Evolutionary conservation across 2,888 invertebrate species (phyloP).

Genomic region (Cheilosia grossa): DNA sequence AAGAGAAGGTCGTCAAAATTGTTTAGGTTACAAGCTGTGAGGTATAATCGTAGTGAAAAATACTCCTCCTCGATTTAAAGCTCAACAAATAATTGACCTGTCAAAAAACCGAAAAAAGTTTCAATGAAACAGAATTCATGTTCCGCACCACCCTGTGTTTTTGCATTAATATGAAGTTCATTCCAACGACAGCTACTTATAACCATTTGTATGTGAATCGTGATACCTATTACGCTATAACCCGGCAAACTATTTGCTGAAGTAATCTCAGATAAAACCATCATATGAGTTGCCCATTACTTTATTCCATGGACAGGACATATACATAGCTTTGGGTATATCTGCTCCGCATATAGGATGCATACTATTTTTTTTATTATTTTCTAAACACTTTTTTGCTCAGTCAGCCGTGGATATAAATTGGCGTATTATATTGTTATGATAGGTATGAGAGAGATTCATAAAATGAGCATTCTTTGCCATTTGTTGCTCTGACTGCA

Average conservation of each 20-base stretch:
- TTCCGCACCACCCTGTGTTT: constrained; percentile 18
- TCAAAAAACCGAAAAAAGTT: no score
- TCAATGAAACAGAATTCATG: no score
- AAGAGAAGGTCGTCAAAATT: no score
- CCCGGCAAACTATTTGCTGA: constrained; percentile 10
- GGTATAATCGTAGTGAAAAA: no score
- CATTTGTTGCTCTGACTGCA: background rate
- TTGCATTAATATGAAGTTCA: background rate
- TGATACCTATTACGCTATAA: constrained; percentile 19
- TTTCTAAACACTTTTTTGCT: background rate
- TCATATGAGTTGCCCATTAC: constrained; percentile 18
- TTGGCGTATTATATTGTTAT: constrained; percentile 34
- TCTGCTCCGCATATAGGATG: constrained; percentile 27
- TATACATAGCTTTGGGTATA: background rate
- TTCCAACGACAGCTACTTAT: background rate
- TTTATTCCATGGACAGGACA: background rate
- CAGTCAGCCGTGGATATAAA: constrained; percentile 27
- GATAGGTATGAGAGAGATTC: constrained; percentile 17
- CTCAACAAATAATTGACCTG: no score
- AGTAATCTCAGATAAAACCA: constrained; percentile 29
- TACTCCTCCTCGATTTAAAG: no score
- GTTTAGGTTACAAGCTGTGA: no score
- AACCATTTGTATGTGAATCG: constrained; percentile 15
- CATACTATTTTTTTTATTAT: constrained; percentile 1
- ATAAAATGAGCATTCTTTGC: constrained; percentile 31